Base-by-base conservation (phyloP, 2,888 invertebrate species). In the Scrobipalpa atriplicella region DNA sequence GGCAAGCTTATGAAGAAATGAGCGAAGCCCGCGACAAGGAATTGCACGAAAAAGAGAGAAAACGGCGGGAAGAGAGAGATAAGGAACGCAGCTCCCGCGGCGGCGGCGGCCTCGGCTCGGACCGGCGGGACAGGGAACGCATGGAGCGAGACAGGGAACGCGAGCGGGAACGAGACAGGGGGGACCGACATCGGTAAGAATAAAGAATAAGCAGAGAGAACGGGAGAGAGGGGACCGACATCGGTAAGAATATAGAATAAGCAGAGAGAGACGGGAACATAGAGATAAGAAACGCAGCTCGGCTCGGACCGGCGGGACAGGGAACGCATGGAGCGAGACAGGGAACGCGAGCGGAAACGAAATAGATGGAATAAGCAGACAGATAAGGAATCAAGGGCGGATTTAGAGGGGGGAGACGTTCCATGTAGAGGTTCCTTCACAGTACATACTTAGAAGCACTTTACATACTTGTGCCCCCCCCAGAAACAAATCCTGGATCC, bases 1-100 rank as follows among this genome's bases (percentile, higher is more conserved):
- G 95, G 65, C 94, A 94, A 80, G 95, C 95, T 0, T 95, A 95
- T 19, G 95, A 95, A 65, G 95, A 95, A 81, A 94, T 95, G 86
- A 93, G 94, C 54, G 90, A 93, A 54, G 89, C 93, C 9, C 93
- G 95, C 0, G 94, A 95, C 72, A 93, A 93, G 67, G 94, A 95
- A 63, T 93, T 94, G 61, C 95, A 95, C 71, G 93, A 93, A 72
- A 94, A 94, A 74, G 92, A 93, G 73, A 84, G 81, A 58, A 86
- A 81, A 65, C 86, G 92, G 0, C 82, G 92, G 0, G 93, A 93
- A 62, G 93, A 92, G n/a, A 80, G 89, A 65, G 91, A 92, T 16
- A 83, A 82, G 19, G 90, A 91, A 62, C 81, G 93, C 29, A 79
- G 68, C 43, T 67, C 78, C 0, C 87, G 90, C 11, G 76, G 87